phyloP scores from a whole-genome alignment of 2,888 invertebrate species.

The Oligia latruncula region DNA sequence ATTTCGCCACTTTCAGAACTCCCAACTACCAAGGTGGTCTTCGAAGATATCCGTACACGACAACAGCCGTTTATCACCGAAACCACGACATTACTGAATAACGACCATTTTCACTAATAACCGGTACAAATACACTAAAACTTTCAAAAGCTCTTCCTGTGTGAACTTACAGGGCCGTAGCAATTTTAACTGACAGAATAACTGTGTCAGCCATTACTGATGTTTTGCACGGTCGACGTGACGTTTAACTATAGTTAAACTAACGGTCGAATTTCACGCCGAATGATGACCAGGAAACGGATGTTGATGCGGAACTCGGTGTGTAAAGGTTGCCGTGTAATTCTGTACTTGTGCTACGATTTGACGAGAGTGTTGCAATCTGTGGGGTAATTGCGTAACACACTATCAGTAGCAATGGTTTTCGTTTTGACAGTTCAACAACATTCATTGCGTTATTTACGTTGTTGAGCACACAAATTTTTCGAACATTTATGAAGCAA shows the following conservation, averaged over 20 bases:
- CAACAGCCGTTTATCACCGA: conserved; percentile 44
- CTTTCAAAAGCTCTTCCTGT: conserved; percentile 56
- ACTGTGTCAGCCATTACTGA: conserved; percentile 54
- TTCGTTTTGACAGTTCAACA: too few species aligned
- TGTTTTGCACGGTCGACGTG: conserved; percentile 55
- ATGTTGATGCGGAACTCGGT: conserved; percentile 42
- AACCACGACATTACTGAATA: conserved; percentile 38
- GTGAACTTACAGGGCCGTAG: conserved; percentile 13
- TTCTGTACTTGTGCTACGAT: conserved; percentile 1
- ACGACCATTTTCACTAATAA: conserved; percentile 56
- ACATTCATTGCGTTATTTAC: too few species aligned
- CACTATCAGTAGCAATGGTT: too few species aligned
- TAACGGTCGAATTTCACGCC: conserved; percentile 66
- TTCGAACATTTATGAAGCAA: too few species aligned
- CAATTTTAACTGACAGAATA: conserved; percentile 57
- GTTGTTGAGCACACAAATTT: too few species aligned
- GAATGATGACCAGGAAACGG: conserved; percentile 64
- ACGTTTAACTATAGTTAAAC: conserved; percentile 44
- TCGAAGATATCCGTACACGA: conserved; percentile 15
- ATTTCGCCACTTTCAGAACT: background rate
- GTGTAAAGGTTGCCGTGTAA: conserved; percentile 7
- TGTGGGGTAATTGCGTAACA: background rate
- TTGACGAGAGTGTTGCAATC: background rate
- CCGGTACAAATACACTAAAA: conserved; percentile 51
- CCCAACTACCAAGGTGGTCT: conserved; percentile 50